phyloP scores from a whole-genome alignment of 2,113 vertebrate genomes.

The Mus spicilegus region DNA sequence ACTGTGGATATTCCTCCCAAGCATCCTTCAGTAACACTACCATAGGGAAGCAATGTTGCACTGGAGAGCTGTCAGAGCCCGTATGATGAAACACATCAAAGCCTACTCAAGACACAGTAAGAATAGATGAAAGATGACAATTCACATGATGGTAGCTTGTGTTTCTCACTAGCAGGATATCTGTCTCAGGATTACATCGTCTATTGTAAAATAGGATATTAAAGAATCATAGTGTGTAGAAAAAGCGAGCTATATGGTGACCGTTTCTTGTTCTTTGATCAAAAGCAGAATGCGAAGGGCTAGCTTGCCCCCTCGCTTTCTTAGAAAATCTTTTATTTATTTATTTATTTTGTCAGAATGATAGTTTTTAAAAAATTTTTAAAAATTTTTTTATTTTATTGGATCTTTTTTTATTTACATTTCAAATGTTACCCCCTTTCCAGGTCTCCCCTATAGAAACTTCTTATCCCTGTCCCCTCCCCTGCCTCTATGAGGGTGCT shows the following conservation, averaged over 20 bases:
- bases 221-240: neutral
- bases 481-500: too few species aligned
- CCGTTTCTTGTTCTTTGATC: neutral
- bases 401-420: too few species aligned
- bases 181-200: neutral
- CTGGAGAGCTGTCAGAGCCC: conserved; percentile 47
- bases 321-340: neutral
- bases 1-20: conserved; percentile 24
- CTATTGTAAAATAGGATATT: conserved; percentile 27
- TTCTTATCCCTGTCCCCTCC: too few species aligned
- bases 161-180: conserved; percentile 48
- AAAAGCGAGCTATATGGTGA: conserved; percentile 35
- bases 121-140: neutral
- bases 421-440: too few species aligned
- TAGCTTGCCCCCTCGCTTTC: conserved; percentile 6
- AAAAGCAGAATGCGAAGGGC: neutral
- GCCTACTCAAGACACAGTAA: conserved; percentile 49
- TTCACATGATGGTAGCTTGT: neutral
- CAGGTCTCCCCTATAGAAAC: too few species aligned
- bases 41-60: conserved; percentile 26
- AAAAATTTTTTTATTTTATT: too few species aligned
- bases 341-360: too few species aligned
- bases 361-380: too few species aligned
- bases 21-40: conserved; percentile 15
- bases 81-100: conserved; percentile 60